phyloP scores from a whole-genome alignment of 2,888 invertebrate genomes.

The Rotaria magnacalcarata region DNA sequence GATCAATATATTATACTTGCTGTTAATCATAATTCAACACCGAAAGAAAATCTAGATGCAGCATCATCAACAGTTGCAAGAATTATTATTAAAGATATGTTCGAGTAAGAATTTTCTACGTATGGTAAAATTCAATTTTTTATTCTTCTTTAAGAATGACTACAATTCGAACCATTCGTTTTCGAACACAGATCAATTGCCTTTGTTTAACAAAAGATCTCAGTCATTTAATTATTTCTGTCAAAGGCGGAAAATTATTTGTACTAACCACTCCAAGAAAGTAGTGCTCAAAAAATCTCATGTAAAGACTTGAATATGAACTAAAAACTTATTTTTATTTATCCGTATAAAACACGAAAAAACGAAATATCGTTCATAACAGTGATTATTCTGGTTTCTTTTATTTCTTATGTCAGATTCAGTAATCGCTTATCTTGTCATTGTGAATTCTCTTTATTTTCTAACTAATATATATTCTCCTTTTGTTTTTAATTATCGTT shows the following conservation, averaged over 20 bases:
- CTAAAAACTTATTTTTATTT: background rate
- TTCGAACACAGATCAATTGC: slow-evolving; percentile 42
- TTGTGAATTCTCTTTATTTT: background rate
- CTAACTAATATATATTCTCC: background rate
- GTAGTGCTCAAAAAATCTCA: too few relatives aligned
- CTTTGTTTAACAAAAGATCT: slow-evolving; percentile 51
- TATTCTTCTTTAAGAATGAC: slow-evolving; percentile 27
- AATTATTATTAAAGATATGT: slow-evolving; percentile 20
- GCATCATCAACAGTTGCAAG: background rate
- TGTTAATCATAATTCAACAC: background rate
- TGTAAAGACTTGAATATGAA: background rate
- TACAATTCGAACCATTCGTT: slow-evolving; percentile 35
- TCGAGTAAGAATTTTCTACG: background rate
- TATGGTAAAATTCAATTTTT: background rate
- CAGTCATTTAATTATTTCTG: slow-evolving; percentile 65
- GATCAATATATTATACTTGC: slow-evolving; percentile 43
- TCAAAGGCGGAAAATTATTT: slow-evolving; percentile 63
- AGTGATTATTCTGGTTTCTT: background rate
- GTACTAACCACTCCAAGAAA: slow-evolving; percentile 50
- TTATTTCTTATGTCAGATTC: background rate
- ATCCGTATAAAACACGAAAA: background rate
- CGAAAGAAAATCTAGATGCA: background rate
- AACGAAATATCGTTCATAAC: background rate
- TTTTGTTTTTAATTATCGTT: background rate
- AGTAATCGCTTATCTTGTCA: background rate